These are phyloP conservation scores for Noctua comes DNA, from an alignment of 2,888 invertebrate genomes.

Conservation along the genomic window DNA sequence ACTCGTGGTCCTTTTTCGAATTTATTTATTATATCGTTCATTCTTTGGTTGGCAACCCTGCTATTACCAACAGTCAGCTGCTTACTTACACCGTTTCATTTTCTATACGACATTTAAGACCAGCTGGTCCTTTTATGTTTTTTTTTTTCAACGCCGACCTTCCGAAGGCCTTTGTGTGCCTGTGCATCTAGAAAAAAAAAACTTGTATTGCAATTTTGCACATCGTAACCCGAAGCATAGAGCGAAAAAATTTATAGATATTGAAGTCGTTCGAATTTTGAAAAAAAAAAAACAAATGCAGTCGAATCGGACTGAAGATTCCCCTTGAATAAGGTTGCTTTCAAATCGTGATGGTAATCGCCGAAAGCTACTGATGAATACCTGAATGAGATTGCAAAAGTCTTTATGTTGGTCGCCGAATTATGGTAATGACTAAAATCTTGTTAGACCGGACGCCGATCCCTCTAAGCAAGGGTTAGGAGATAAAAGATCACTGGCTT, in stretches of 20 bases:
- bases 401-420: background rate
- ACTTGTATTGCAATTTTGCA: conserved; percentile 42
- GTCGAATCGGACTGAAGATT: background rate
- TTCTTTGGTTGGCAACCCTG: conserved; percentile 66
- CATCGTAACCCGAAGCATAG: background rate
- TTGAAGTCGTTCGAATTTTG: background rate
- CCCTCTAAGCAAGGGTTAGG: background rate
- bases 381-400: background rate
- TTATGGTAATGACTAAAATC: background rate
- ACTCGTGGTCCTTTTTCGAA: background rate
- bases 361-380: background rate
- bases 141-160: conserved; percentile 66
- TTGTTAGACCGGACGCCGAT: background rate
- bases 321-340: background rate
- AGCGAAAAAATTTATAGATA: background rate
- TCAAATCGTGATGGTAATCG: background rate
- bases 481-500: background rate
- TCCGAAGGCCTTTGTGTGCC: conserved; percentile 57
- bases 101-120: conserved; percentile 64
- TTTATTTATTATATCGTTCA: background rate
- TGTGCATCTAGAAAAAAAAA: conserved; percentile 20
- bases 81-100: conserved; percentile 60
- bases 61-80: conserved; percentile 68
- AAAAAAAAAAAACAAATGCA: background rate
- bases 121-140: conserved; percentile 71